phyloP scores from a whole-genome alignment of 1,140 invertebrate species.

The Pogonomyrmex barbatus region DNA sequence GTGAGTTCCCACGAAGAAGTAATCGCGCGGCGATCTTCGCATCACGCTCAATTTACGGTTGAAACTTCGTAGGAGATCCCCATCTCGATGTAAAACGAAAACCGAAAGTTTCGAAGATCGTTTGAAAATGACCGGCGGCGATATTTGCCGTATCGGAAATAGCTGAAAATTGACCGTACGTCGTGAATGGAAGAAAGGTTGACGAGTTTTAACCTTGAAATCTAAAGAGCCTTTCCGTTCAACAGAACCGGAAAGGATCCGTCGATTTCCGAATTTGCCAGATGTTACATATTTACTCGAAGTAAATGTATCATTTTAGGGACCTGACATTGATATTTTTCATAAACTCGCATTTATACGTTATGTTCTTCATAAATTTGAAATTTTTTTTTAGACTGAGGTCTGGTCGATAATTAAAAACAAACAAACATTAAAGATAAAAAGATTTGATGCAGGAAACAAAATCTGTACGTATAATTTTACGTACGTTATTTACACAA shows the following conservation, averaged over 20 bases:
- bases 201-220: background rate
- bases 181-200: background rate
- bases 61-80: background rate
- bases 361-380: background rate
- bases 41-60: background rate
- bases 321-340: background rate
- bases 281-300: background rate
- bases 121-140: background rate
- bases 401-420: too few relatives aligned
- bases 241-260: background rate
- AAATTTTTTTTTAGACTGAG: too few relatives aligned
- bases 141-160: background rate
- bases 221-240: constrained; percentile 4
- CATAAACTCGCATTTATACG: background rate
- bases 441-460: too few relatives aligned
- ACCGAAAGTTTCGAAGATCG: background rate
- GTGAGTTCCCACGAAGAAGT: background rate
- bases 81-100: background rate
- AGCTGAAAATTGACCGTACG: background rate
- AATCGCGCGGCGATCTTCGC: too few relatives aligned
- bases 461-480: background rate
- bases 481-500: background rate
- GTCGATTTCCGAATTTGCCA: background rate
- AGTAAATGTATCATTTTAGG: background rate
- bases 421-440: too few relatives aligned